A percentile compares a stretch with the other conserved stretches of the same genome.
These are phyloP conservation scores for Eptesicus fuscus DNA, from an alignment of 2,113 vertebrate genomes.

Conservation along the genomic window DNA sequence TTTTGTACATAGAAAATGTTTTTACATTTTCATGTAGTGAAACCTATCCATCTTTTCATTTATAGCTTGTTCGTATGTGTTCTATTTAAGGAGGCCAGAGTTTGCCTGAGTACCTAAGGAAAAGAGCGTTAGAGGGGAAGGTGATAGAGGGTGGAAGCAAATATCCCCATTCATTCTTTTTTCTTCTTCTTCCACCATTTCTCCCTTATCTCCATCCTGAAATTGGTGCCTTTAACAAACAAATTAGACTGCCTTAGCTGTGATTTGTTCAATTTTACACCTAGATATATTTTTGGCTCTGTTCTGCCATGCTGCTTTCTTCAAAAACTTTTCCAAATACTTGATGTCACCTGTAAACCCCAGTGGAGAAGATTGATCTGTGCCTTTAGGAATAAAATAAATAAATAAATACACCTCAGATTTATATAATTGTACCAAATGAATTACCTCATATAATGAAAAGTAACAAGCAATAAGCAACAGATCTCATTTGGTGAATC, in stretches of 20 bases:
- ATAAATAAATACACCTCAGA: background rate
- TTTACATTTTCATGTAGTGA: background rate
- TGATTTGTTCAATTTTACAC: constrained; percentile 1
- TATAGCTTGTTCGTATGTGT: background rate
- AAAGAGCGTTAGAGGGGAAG: background rate
- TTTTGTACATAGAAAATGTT: constrained; percentile 5
- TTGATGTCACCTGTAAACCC: constrained; percentile 31
- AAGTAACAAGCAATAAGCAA: constrained; percentile 44
- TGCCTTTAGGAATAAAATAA: constrained; percentile 53
- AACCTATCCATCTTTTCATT: background rate
- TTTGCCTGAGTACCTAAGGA: background rate
- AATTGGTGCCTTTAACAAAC: background rate
- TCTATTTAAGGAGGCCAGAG: constrained; percentile 4
- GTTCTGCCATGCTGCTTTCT: background rate
- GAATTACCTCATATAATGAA: constrained; percentile 43
- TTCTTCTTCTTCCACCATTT: background rate
- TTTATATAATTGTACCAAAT: constrained; percentile 57
- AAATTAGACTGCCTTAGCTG: background rate
- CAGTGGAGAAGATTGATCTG: constrained; percentile 13
- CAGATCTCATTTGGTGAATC: constrained; percentile 37
- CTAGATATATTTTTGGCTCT: background rate
- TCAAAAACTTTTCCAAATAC: constrained; percentile 17
- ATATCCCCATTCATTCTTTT: background rate
- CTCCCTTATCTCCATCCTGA: background rate
- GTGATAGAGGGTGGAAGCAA: background rate